phyloP scores from a whole-genome alignment of 2,888 invertebrate genomes.

The Microdon myrmicae region DNA sequence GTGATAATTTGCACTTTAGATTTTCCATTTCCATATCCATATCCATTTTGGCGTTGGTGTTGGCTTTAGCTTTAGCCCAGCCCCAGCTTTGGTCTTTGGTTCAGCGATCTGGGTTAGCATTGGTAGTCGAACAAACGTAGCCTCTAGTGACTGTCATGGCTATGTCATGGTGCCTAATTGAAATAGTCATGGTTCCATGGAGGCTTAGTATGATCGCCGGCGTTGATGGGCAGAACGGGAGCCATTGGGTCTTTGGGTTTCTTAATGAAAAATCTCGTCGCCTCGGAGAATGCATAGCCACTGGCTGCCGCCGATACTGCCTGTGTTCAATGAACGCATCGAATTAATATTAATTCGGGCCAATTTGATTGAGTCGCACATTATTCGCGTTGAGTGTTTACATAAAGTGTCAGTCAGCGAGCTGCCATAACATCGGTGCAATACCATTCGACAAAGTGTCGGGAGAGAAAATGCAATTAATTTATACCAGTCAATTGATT shows the following conservation, averaged over 20 bases:
- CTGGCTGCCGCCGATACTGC: too few relatives aligned
- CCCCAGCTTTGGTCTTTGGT: background rate
- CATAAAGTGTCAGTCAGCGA: slow-evolving; percentile 44
- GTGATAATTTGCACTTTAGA: slow-evolving; percentile 53
- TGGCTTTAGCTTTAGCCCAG: slow-evolving; percentile 6
- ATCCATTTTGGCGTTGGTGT: slow-evolving; percentile 61
- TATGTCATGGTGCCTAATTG: slow-evolving; percentile 42
- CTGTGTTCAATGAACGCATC: slow-evolving; percentile 42
- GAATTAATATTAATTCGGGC: slow-evolving; percentile 53
- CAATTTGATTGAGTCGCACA: slow-evolving; percentile 50
- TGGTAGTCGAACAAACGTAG: slow-evolving; percentile 9
- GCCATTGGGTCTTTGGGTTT: background rate
- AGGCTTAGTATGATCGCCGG: slow-evolving; percentile 17
- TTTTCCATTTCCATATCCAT: slow-evolving; percentile 64
- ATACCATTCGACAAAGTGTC: slow-evolving; percentile 53
- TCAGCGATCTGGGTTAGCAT: slow-evolving; percentile 37
- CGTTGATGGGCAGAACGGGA: background rate
- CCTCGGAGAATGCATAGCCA: too few relatives aligned
- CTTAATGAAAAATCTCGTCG: slow-evolving; percentile 12
- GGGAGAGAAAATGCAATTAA: slow-evolving; percentile 64
- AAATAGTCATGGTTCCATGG: slow-evolving; percentile 37
- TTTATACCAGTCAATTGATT: slow-evolving; percentile 66
- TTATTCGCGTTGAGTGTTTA: slow-evolving; percentile 43
- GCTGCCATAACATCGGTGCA: too few relatives aligned
- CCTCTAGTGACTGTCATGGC: slow-evolving; percentile 11